Evolutionary conservation across 1,140 invertebrate genomes (phyloP), one percentile per base, ranked within the genome.

Genomic region (Oryzaephilus surinamensis): DNA sequence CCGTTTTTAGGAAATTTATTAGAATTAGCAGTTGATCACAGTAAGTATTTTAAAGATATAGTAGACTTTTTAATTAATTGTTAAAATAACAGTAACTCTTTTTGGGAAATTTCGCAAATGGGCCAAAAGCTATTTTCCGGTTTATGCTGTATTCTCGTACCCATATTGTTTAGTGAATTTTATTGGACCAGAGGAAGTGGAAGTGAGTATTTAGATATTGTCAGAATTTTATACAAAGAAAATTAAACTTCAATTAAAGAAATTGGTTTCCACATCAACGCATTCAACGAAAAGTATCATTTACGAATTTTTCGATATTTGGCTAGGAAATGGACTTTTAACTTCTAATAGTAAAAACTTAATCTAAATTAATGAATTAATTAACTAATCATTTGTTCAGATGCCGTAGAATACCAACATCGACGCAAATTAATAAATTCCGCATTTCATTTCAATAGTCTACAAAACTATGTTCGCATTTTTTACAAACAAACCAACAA

Each of bases 391-490:
- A n/a, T n/a, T n/a, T n/a, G n/a, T n/a, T n/a, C n/a, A n/a, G n/a
- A n/a, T n/a, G 81, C 8, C 55, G 64, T 3, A 84, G 79, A 85
- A 66, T 91, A 86, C 86, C 69, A 73, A 12, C 57, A 51, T 0
- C 54, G 82, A 29, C 60, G 86, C 19, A 86, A 84, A 62, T 64
- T 88, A 28, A 52, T 90, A 4, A 90, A 85, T 2, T 81, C 83
- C 10, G 76, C 81, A 0, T 89, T 90, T 55, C 86, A 91, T 56
- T 87, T 87, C 55, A 76, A 77, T 40, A 88, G 90, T 32, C 61
- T 91, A 2, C 75, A 86, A 42, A 73, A 81, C 47, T 89, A 87
- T 52, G 41, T 83, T 2, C 66, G 71, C 5, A 66, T 55, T 72
- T 76, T 48, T 69, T 77, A 39, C 75, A 84, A 48, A 41, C 74